These are phyloP conservation scores for Etheostoma nigrum DNA, from an alignment of 2,797 vertebrate genomes.

Conservation along the genomic window DNA sequence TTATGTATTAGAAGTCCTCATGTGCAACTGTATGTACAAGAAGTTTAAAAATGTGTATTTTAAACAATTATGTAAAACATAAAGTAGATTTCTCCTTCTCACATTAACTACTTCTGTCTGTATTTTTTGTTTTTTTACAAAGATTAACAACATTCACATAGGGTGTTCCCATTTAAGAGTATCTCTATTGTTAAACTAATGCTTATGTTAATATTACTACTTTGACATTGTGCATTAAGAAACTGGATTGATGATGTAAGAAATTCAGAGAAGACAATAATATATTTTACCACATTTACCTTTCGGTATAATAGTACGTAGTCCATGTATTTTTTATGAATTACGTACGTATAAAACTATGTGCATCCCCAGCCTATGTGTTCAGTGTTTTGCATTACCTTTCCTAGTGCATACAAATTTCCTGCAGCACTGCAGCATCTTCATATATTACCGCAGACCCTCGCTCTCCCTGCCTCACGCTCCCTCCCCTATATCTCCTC, in stretches of 20 bases:
- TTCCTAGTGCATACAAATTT: conserved; percentile 75
- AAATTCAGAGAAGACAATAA: conserved; percentile 65
- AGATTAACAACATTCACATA: conserved; percentile 57
- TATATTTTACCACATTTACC: conserved; percentile 54
- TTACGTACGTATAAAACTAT: conserved; percentile 73
- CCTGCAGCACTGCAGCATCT: conserved; percentile 78
- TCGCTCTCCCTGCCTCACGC: conserved; percentile 56
- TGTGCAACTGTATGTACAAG: conserved; percentile 70
- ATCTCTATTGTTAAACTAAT: conserved; percentile 50
- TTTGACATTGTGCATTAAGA: conserved; percentile 57
- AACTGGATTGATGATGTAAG: conserved; percentile 65
- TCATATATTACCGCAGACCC: conserved; percentile 69
- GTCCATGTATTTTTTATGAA: conserved; percentile 54
- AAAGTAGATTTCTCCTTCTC: conserved; percentile 49
- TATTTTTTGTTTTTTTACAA: conserved; percentile 34
- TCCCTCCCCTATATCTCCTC: conserved; percentile 53
- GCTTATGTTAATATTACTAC: conserved; percentile 53
- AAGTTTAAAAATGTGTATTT: conserved; percentile 63
- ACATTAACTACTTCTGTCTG: conserved; percentile 33
- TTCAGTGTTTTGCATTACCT: conserved; percentile 73
- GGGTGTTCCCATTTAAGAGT: conserved; percentile 50
- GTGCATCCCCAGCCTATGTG: conserved; percentile 63
- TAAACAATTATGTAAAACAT: conserved; percentile 70
- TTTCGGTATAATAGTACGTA: conserved; percentile 64
- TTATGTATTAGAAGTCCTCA: conserved; percentile 46